Evolutionary conservation across 2,888 invertebrate species (phyloP), one percentile per base, ranked within the genome.

Genomic region (Epinotia brunnichana): DNA sequence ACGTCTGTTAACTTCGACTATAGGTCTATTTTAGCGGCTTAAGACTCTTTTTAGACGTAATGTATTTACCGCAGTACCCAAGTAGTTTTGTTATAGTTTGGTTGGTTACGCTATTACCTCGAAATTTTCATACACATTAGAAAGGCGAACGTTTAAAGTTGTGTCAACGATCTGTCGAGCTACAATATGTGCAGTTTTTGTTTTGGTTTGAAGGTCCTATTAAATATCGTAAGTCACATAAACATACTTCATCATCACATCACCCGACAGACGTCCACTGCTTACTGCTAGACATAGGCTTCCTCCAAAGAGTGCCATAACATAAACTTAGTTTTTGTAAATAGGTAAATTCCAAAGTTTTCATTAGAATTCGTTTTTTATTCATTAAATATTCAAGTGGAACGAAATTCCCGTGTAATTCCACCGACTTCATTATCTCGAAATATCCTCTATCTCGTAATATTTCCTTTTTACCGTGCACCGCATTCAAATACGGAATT

Each of bases 401-500:
- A 29, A 63, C 56, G 44, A 44, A 70, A 48, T 66, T 15, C 35
- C 35, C 53, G 41, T 19, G 41, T 17, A 54, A 51, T 41, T 51
- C 57, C 44, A 24, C 15, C 9, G 41, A 51, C 54, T 48, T n/a
- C 39, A 11, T 60, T 35, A 53, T 60, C 67, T 56, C 48, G 44
- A 62, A 72, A 62, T 56, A 68, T 56, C 54, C 67, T 57, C 61
- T 48, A 21, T 62, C 48, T 62, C 35, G 39, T 68, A 61, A 48
- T 61, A n/a, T 56, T 72, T 54, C 56, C 67, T 68, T 62, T 68
- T 70, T 51, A 57, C 35, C 56, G 21, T n/a, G 39, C 61, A 56
- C 67, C 44, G 35, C 60, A 56, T 24, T 24, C 41, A 29, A 24
- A 56, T 68, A 56, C 54, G 13, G 56, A 72, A 73, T 69, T 69